Base-by-base conservation (phyloP, 2,797 vertebrate genomes). In the Spinus pinus region DNA sequence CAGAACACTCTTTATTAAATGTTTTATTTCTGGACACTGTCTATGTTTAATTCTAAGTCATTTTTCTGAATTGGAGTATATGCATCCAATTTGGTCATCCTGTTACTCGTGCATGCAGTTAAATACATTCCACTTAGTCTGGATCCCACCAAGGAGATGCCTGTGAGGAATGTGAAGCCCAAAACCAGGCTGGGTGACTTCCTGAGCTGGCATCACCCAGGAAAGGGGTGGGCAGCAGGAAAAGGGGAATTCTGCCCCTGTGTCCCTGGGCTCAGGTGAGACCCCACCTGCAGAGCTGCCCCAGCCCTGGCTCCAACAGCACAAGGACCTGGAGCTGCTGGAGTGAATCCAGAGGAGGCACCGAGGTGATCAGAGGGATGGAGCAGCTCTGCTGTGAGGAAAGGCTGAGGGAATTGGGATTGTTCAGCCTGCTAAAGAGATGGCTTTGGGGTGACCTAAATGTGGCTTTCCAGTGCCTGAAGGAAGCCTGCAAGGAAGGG, bases 11-110 rank as follows among this genome's bases (percentile, higher is more conserved):
- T 71, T 93, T 88, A 35, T 14, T 86, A 93, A 95, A 96, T 96
- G 94, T 95, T 97, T 97, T 85, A 64, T 95, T 94, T 95, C 86
- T 56, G 62, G 72, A 69, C 81, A 62, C 16, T 28, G 14, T 8
- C 27, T 51, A 1, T 53, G 24, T 82, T 91, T 94, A 88, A 88
- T 86, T 81, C 62, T 35, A 80, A 79, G n/a, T 31, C 0, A 30
- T 82, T 86, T 94, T 90, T 88, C 74, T 69, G 58, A 66, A 31
- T 27, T 27, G 14, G 17, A 94, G 74, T 49, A 54, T 87, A 83
- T 2, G 8, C 84, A 82, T 95, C 83, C 56, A 39, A n/a, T 80
- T 94, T 94, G 78, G 53, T 65, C 41, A 49, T 94, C 81, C 92
- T 78, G 83, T 96, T 93, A 73, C n/a, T 20, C 53, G 70, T 84